Evolutionary conservation across 2,888 invertebrate genomes (phyloP).

Genomic region (Prosopocoilus inquinatus): DNA sequence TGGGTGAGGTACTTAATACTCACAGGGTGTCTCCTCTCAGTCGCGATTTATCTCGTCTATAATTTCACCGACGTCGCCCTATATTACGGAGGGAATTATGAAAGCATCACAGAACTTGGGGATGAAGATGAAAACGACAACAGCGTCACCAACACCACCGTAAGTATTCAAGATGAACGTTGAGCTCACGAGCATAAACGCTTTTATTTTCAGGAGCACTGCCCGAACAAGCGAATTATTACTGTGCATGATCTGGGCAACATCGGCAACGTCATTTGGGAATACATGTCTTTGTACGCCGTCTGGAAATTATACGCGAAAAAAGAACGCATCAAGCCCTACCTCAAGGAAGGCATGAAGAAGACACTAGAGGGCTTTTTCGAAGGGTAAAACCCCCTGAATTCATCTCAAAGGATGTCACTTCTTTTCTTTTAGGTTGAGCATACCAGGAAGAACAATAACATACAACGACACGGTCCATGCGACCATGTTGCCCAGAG

Average conservation of each 20-base stretch:
- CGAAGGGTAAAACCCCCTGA: slow-evolving; percentile 12
- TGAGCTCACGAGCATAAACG: no score
- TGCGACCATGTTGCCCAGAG: background rate
- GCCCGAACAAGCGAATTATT: background rate
- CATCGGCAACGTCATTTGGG: slow-evolving; percentile 25
- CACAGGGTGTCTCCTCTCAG: no score
- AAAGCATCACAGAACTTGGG: no score
- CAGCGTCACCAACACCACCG: no score
- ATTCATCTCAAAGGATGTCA: background rate
- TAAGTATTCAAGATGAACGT: no score
- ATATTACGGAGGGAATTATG: no score
- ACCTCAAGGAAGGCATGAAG: slow-evolving; percentile 13
- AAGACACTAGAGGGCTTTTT: slow-evolving; percentile 17
- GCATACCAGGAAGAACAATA: slow-evolving; percentile 5
- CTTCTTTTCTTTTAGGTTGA: slow-evolving; percentile 9
- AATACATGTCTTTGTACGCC: slow-evolving; percentile 25
- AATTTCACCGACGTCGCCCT: no score
- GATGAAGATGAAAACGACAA: no score
- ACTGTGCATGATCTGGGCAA: slow-evolving; percentile 10
- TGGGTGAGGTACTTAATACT: no score
- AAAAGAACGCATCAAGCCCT: slow-evolving; percentile 10
- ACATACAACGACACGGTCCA: slow-evolving; percentile 4
- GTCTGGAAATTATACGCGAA: slow-evolving; percentile 8
- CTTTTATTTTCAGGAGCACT: no score
- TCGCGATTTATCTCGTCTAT: no score